These are phyloP conservation scores for Phrynocephalus guinanensis DNA, from an alignment of 2,797 vertebrate genomes.

Conservation along the genomic window DNA sequence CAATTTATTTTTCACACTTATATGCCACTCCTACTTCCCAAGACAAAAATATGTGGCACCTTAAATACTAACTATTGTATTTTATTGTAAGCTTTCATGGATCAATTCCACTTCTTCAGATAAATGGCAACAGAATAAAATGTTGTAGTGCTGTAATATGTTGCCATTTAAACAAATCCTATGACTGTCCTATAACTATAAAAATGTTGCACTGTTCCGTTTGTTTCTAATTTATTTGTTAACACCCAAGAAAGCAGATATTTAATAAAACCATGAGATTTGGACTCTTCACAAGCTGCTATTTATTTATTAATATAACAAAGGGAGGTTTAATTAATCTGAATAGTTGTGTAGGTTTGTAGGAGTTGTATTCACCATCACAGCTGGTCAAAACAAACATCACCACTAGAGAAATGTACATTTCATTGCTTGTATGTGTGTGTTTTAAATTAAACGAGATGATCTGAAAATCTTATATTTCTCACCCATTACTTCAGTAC, in stretches of 20 bases:
- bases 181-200: conserved; percentile 55
- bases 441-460: conserved; percentile 33
- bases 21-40: too few relatives aligned
- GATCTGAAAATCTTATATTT: conserved; percentile 49
- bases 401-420: not conserved
- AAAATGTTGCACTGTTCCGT: conserved; percentile 55
- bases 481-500: conserved; percentile 53
- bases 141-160: conserved; percentile 48
- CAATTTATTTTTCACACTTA: too few relatives aligned
- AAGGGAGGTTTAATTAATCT: conserved; percentile 58
- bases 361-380: conserved; percentile 34
- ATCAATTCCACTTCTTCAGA: too few relatives aligned
- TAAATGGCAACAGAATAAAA: too few relatives aligned
- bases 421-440: conserved; percentile 48
- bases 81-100: too few relatives aligned
- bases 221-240: conserved; percentile 53
- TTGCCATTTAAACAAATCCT: conserved; percentile 56
- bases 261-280: not conserved
- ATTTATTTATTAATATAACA: conserved; percentile 43
- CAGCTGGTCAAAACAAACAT: conserved; percentile 50
- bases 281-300: not conserved
- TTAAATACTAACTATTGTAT: too few relatives aligned
- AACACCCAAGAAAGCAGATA: conserved; percentile 35
- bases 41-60: too few relatives aligned
- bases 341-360: conserved; percentile 49